Evolutionary conservation across 2,888 invertebrate species (phyloP).

Genomic region (Pollenia angustigena): DNA sequence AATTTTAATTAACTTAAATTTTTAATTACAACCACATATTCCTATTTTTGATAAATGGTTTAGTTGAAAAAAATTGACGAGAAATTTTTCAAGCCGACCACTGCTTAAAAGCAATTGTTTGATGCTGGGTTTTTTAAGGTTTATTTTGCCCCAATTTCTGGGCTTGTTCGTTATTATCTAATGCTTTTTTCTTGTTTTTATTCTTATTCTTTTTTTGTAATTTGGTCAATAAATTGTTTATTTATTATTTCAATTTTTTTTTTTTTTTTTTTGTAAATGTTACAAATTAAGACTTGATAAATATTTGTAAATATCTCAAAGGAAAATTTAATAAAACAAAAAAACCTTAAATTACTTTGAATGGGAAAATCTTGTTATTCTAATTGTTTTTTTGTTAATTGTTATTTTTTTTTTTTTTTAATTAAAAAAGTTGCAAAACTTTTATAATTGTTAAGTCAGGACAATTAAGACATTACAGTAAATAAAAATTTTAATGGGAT

Average conservation of each 20-base stretch:
- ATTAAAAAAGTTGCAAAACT: background rate
- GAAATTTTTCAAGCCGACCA: too few relatives aligned
- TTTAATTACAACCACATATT: too few relatives aligned
- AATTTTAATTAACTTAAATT: too few relatives aligned
- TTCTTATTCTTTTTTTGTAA: background rate
- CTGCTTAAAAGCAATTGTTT: too few relatives aligned
- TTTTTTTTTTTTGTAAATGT: background rate
- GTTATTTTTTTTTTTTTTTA: conserved; percentile 3
- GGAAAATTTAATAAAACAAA: background rate
- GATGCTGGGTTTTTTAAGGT: too few relatives aligned
- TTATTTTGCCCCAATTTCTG: too few relatives aligned
- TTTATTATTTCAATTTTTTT: background rate
- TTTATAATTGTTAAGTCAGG: background rate
- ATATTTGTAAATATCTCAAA: background rate
- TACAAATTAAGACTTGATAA: conserved; percentile 10
- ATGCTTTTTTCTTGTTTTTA: background rate
- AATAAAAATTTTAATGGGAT: background rate
- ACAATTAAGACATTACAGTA: background rate
- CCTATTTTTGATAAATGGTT: too few relatives aligned
- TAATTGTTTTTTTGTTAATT: conserved; percentile 20
- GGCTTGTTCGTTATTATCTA: too few relatives aligned
- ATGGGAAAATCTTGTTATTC: conserved; percentile 16
- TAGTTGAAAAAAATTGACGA: too few relatives aligned
- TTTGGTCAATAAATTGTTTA: conserved; percentile 28
- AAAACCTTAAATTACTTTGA: background rate